These are phyloP conservation scores for Denticeps clupeoides DNA, from an alignment of 2,797 vertebrate species.

Conservation along the genomic window DNA sequence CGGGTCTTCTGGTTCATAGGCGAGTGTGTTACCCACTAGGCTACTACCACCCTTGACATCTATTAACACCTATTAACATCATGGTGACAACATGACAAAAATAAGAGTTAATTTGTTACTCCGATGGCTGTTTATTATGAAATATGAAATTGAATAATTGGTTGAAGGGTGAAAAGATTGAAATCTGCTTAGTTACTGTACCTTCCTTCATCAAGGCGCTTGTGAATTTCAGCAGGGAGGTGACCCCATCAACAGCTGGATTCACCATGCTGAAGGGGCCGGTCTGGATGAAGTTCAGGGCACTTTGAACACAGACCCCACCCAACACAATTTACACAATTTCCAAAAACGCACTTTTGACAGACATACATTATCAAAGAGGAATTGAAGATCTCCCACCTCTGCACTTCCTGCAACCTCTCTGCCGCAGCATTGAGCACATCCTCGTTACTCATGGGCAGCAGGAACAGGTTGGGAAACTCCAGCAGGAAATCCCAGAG, in stretches of 20 bases:
- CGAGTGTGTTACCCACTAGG: too few relatives aligned
- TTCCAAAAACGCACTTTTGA: too few relatives aligned
- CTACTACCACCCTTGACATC: too few relatives aligned
- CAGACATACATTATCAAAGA: too few relatives aligned
- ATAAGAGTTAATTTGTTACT: too few relatives aligned
- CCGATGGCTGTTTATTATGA: too few relatives aligned
- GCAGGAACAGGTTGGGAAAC: conserved; percentile 39
- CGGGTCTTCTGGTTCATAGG: too few relatives aligned
- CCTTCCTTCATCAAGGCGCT: conserved; percentile 54
- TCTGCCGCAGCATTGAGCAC: conserved; percentile 8
- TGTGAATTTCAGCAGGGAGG: conserved; percentile 42
- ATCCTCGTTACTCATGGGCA: conserved; percentile 27
- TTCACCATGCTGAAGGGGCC: conserved; percentile 31
- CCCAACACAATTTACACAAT: neutral
- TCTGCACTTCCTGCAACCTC: too few relatives aligned
- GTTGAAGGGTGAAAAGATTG: neutral
- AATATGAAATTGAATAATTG: too few relatives aligned
- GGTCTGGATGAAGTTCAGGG: conserved; percentile 30
- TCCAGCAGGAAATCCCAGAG: conserved; percentile 53
- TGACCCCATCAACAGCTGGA: conserved; percentile 32
- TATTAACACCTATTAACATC: too few relatives aligned
- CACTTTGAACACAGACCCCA: conserved; percentile 29
- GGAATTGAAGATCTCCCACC: too few relatives aligned
- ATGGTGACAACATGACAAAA: too few relatives aligned
- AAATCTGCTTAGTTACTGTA: conserved; percentile 19